Base-by-base conservation (phyloP, 2,888 invertebrate genomes). In the Nemotelus pantherinus region DNA sequence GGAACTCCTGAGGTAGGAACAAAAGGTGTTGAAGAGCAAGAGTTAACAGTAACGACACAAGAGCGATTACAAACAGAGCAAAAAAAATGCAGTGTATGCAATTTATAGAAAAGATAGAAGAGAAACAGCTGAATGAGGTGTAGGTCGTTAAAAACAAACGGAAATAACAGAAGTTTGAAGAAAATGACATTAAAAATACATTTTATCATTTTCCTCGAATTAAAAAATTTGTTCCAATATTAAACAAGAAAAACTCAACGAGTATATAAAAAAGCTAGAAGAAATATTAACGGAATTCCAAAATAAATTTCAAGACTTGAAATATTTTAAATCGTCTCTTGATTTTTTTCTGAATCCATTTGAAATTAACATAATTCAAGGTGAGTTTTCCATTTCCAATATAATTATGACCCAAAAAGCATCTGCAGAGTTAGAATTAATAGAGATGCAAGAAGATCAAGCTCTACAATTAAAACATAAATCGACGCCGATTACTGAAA, bases 361-460 rank as follows among this genome's bases (percentile, higher is more conserved):
- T 58, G 58, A 63, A 63, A 63, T 63, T 41, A 63, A 63, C 25
- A 63, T 63, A 25, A 63, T 63, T 63, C 63, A 80, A 79, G 80
- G 79, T 79, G 81, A 80, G 78, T 67, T 67, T 67, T 67, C 67
- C 67, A 67, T 67, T 67, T 45, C 47, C 67, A 67, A 67, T 67
- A 81, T 80, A 81, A 80, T 80, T 80, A 80, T 81, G 80, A 79
- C 80, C 79, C 25, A 67, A 45, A 67, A 45, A 67, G 79, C 81
- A 80, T 79, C 78, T 80, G 81, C 78, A 79, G 81, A 80, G 80
- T 80, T 80, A 79, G 80, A 80, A 80, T 80, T 81, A 81, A 80
- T 81, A 81, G 81, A 80, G 79, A 80, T 81, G 80, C 79, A 80
- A 81, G 80, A 81, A 78, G 71, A 71, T 71, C 53, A 71, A 71